Evolutionary conservation across 2,113 vertebrate species (phyloP).

Genomic region (Amphilophus citrinellus): DNA sequence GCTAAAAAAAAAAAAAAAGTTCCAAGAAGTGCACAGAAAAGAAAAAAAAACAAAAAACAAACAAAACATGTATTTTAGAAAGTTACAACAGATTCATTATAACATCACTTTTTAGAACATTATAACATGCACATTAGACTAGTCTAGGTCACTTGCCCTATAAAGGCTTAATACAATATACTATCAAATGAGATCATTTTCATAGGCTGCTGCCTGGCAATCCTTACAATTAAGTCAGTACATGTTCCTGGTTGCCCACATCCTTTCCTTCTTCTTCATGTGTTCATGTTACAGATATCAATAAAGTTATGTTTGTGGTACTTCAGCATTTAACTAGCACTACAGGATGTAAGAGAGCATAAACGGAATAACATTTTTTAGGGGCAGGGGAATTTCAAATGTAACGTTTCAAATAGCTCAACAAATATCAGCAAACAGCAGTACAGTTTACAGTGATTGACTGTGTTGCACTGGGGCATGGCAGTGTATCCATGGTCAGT

Average conservation of each 20-base stretch:
- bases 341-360: neutral
- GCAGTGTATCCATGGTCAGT: neutral
- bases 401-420: neutral
- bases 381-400: neutral
- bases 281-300: neutral
- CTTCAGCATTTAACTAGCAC: neutral
- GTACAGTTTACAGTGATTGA: neutral
- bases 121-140: too few relatives aligned
- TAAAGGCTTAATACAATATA: neutral
- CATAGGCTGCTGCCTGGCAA: neutral
- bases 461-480: neutral
- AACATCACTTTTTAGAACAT: too few relatives aligned
- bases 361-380: neutral
- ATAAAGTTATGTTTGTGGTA: neutral
- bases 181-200: neutral
- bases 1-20: too few relatives aligned
- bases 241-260: neutral
- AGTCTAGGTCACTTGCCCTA: too few relatives aligned
- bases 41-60: too few relatives aligned
- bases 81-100: too few relatives aligned
- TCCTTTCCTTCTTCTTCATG: neutral
- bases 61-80: too few relatives aligned
- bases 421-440: too few relatives aligned
- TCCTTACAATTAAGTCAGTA: neutral
- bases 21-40: too few relatives aligned